Evolutionary conservation across 2,888 invertebrate genomes (phyloP).

Genomic region (Sacculina carcini): DNA sequence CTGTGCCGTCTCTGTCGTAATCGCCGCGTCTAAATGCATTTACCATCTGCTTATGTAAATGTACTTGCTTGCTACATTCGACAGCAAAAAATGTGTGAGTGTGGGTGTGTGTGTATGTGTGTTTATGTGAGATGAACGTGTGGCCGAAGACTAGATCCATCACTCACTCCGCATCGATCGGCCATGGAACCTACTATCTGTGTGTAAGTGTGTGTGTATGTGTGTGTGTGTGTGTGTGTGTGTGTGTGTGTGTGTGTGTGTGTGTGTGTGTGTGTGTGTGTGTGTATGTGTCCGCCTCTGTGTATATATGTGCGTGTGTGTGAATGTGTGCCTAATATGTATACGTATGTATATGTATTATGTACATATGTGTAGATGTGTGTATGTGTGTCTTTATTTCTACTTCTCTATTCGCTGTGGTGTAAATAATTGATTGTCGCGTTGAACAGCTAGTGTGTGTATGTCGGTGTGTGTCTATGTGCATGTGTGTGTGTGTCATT

Average conservation of each 20-base stretch:
- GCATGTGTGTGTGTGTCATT: no score
- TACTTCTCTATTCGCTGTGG: not conserved
- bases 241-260: constrained; percentile 3
- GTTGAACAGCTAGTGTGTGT: no score
- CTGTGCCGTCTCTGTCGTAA: no score
- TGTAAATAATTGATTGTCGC: no score
- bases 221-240: not conserved
- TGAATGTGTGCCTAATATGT: not conserved
- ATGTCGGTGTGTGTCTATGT: no score
- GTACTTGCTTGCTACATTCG: no score
- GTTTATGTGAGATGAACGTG: not conserved
- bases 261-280: constrained; percentile 3
- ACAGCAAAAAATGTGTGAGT: no score
- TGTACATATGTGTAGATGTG: not conserved
- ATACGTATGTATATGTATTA: not conserved
- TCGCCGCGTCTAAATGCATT: no score
- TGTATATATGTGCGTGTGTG: not conserved
- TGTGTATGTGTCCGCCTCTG: not conserved
- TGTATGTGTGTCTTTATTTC: not conserved
- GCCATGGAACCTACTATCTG: no score
- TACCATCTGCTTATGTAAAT: no score
- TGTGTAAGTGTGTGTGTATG: not conserved
- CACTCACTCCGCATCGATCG: no score
- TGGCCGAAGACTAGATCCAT: not conserved
- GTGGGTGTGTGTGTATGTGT: not conserved